Evolutionary conservation across 2,113 vertebrate genomes (phyloP).

Genomic region (Carollia perspicillata): DNA sequence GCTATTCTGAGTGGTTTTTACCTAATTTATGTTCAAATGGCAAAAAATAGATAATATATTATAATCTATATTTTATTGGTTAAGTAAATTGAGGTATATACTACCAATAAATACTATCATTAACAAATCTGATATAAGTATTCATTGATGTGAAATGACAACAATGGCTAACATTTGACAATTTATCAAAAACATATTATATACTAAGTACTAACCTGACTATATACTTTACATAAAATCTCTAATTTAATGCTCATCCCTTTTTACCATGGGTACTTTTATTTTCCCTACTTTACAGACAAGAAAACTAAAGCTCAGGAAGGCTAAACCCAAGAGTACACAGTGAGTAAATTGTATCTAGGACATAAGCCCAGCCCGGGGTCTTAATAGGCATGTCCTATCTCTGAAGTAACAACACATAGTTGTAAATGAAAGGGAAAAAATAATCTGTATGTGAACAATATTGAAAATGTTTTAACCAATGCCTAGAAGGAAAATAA

Average conservation of each 20-base stretch:
- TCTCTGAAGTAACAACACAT: not conserved
- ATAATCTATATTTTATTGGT: not conserved
- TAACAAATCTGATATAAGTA: not conserved
- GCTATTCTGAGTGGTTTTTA: not conserved
- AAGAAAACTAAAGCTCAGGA: no score
- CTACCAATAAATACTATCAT: not conserved
- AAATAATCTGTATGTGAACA: not conserved
- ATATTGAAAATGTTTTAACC: not conserved
- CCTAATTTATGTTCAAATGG: not conserved
- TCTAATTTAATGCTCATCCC: not conserved
- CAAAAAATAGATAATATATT: not conserved
- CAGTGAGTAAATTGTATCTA: not conserved
- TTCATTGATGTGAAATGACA: not conserved
- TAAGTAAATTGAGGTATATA: not conserved
- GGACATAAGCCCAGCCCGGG: not conserved
- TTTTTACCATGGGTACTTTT: not conserved
- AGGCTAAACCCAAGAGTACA: not conserved
- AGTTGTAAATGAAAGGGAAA: not conserved
- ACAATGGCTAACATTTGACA: not conserved
- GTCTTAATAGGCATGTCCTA: not conserved
- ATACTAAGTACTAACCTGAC: not conserved
- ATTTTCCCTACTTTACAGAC: not conserved
- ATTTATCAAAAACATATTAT: not conserved
- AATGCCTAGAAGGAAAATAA: not conserved
- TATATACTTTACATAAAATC: not conserved